Evolutionary conservation across 1,140 invertebrate species (phyloP), one percentile per base, ranked within the genome.

Genomic region (Drosophila subpulchrella): DNA sequence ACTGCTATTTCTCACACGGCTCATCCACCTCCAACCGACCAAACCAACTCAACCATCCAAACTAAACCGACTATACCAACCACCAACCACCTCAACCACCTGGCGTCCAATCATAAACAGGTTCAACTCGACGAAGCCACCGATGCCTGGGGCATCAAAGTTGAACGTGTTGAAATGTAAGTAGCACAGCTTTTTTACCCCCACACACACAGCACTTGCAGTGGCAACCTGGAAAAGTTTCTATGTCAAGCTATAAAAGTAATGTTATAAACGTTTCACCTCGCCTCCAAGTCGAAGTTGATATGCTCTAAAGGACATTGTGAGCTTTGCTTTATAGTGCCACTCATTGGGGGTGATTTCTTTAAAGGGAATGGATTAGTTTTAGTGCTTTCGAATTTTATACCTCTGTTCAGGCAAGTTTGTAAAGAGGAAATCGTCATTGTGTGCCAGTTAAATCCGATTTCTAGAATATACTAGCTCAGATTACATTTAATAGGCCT

Each of bases 81-180:
- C 51, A 15, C 47, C 50, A 48, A 20, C 53, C 42, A 71, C 53
- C 48, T 38, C 39, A 44, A 48, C 70, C 67, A 79, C 79, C 75
- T 76, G 78, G 53, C 65, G 41, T 56, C 66, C 78, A 67, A 75
- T 88, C 83, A 88, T 80, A 88, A 88, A 98, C 97, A 91, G 91
- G 79, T 94, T 38, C 94, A 96, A 6, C 93, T 99, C 47, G 98
- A 98, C 92, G 97, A 98, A 92, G 97, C 97, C 13, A 99, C 98
- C 11, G 98, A 98, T 89, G 96, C 97, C 24, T 99, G 98, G 98
- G 98, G 98, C 17, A 98, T 99, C 76, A 98, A 98, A 93, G 98
- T 99, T 15, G 98, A 99, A 93, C 94, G 98, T 73, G 98, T 99
- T 46, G 98, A 98, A 94, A 97, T 99, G 97, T 98, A 93, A 96